A percentile compares a stretch with the other conserved stretches of the same genome.
These are phyloP conservation scores for Cremastinae sp. DNA, from an alignment of 2,888 invertebrate genomes.

Conservation along the genomic window DNA sequence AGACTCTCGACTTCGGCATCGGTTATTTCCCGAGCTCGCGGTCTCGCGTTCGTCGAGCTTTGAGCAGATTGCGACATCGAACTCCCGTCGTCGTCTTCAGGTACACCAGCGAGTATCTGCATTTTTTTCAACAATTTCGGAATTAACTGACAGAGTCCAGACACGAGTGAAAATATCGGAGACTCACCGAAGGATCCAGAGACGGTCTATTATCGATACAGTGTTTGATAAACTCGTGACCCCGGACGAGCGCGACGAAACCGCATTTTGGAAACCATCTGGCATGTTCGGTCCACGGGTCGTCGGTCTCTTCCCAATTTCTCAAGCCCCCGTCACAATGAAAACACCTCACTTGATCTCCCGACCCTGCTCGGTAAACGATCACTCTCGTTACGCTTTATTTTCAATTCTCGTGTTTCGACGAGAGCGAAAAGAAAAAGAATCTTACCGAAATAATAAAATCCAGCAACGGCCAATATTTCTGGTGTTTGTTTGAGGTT, in stretches of 20 bases:
- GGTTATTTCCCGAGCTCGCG: constrained; percentile 65
- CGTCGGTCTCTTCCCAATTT: constrained; percentile 94
- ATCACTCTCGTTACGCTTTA: background rate
- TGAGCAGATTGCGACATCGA: constrained; percentile 61
- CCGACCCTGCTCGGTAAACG: constrained; percentile 80
- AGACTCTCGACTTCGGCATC: constrained; percentile 75
- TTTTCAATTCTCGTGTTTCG: background rate
- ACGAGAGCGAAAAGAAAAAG: background rate
- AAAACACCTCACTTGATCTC: constrained; percentile 93
- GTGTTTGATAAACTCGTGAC: constrained; percentile 87
- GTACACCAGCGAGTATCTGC: constrained; percentile 68
- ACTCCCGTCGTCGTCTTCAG: constrained; percentile 65
- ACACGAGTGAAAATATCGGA: background rate
- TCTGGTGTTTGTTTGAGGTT: constrained; percentile 88
- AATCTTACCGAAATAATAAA: constrained; percentile 87
- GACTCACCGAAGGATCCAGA: constrained; percentile 69
- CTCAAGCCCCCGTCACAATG: constrained; percentile 96
- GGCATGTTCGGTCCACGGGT: constrained; percentile 97
- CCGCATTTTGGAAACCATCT: constrained; percentile 95
- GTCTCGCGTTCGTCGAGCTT: constrained; percentile 60
- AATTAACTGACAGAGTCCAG: too few species aligned
- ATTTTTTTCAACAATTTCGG: constrained; percentile 8
- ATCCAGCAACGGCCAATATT: constrained; percentile 91
- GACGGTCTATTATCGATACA: constrained; percentile 74
- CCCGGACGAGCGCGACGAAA: constrained; percentile 90